Base-by-base conservation (phyloP, 2,797 vertebrate species). In the Masticophis lateralis region DNA sequence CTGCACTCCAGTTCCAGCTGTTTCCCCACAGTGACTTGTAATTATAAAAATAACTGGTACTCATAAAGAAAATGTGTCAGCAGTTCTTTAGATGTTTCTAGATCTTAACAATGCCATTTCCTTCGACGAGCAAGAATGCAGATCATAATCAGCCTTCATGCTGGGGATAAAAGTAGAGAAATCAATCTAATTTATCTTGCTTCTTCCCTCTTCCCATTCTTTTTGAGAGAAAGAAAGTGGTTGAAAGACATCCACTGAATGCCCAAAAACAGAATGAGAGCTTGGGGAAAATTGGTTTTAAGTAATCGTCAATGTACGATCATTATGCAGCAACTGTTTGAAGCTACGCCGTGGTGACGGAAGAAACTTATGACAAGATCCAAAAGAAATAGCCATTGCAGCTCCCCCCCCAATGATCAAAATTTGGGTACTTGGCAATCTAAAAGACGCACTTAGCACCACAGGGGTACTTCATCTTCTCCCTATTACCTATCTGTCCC, bases 31-130 rank as follows among this genome's bases (percentile, higher is more conserved):
- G 22, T 88, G 86, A 43, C 56, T 88, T 88, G 25, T 88, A 92
- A 88, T 88, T 56, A 92, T 86, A 37, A 83, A 89, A 91, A 53
- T 91, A 93, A 92, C 93, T 51, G 91, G 90, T 18, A 79, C n/a
- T 95, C 94, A 86, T 51, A 87, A 93, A 91, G 27, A 88, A 92
- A 8, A 83, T 37, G 88, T 69, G 61, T 66, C 63, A 87, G 56
- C 79, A 87, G 47, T 92, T 32, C 66, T 92, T 69, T 56, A 92
- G 66, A 56, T 37, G 86, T 55, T 87, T 87, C 63, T 28, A 88
- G 53, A 69, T 66, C 86, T 37, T 53, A 69, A 55, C 59, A n/a
- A 91, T 63, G 25, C 43, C 60, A 47, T 91, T 92, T 92, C 27
- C 61, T 37, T 56, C 61, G 1, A 27, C 56, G 86, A 88, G 13